Conservation (phyloP, 2,113 vertebrate species). For the Gopherus flavomarginatus region DNA sequence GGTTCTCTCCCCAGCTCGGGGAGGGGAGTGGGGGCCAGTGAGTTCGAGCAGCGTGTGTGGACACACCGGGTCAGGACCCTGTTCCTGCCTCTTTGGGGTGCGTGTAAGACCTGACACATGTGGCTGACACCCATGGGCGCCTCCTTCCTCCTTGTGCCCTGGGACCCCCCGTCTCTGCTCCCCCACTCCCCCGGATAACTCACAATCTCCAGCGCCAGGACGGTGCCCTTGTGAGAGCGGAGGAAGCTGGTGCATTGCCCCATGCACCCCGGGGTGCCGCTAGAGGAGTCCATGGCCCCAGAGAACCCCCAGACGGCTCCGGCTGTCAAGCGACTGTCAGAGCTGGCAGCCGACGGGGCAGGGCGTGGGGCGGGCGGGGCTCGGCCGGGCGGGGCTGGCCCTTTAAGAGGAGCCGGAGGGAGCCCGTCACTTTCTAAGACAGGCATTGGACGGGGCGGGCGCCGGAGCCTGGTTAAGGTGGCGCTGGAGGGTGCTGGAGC, state of each 20-base stretch:
- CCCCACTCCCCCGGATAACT: not conserved
- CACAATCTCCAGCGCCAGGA: conserved; percentile 64
- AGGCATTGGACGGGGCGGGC: not conserved
- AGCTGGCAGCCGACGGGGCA: too few relatives aligned
- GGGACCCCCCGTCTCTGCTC: too few relatives aligned
- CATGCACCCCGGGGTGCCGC: conserved; percentile 55
- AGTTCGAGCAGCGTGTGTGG: not conserved
- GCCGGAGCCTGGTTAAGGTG: too few relatives aligned
- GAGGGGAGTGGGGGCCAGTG: too few relatives aligned
- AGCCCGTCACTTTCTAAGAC: not conserved
- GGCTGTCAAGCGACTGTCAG: not conserved
- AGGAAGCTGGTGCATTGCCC: conserved; percentile 44
- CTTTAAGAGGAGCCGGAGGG: not conserved
- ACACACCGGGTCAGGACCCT: too few relatives aligned
- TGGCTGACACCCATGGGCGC: too few relatives aligned
- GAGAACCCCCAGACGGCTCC: not conserved
- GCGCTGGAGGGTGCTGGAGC: not conserved
- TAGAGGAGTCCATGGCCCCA: conserved; percentile 55
- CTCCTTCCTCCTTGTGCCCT: too few relatives aligned
- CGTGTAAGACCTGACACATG: too few relatives aligned
- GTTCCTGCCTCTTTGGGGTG: too few relatives aligned
- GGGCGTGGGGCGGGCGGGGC: not conserved
- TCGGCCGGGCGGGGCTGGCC: not conserved
- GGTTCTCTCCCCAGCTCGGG: too few relatives aligned
- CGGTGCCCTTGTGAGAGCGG: conserved; percentile 55